phyloP scores from a whole-genome alignment of 1,140 invertebrate genomes.

The Tetramorium simillimum region DNA sequence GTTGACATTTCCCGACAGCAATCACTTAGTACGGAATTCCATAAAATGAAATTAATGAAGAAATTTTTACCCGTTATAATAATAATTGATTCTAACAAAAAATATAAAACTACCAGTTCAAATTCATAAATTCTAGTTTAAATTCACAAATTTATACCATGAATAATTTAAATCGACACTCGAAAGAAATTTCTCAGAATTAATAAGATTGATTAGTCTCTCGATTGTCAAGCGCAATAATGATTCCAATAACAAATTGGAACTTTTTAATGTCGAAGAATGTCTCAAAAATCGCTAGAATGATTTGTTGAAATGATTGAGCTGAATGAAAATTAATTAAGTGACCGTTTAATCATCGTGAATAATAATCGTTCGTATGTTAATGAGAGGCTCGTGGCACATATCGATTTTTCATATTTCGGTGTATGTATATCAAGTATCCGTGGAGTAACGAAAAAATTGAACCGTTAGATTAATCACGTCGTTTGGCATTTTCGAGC shows the following conservation, averaged over 20 bases:
- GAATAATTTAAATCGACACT: slow-evolving; percentile 10
- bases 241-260: slow-evolving; percentile 6
- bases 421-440: slow-evolving; percentile 28
- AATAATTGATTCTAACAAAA: background rate
- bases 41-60: background rate
- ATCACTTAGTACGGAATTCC: background rate
- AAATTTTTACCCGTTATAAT: slow-evolving; percentile 2
- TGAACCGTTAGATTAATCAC: slow-evolving; percentile 34
- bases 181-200: background rate
- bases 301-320: slow-evolving; percentile 20
- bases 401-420: slow-evolving; percentile 46
- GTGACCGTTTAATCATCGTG: background rate
- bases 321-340: slow-evolving; percentile 6
- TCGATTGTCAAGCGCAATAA: background rate
- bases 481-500: slow-evolving; percentile 28
- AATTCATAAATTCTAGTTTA: background rate
- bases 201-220: background rate
- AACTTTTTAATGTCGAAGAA: slow-evolving; percentile 11
- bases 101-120: slow-evolving; percentile 2
- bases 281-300: background rate
- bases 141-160: slow-evolving; percentile 18
- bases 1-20: background rate
- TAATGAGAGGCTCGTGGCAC: background rate
- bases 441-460: slow-evolving; percentile 9
- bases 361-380: slow-evolving; percentile 19